A percentile compares a stretch with the other conserved stretches of the same genome.
phyloP scores from a whole-genome alignment of 1,140 invertebrate genomes.

The Glossosoma conforme region DNA sequence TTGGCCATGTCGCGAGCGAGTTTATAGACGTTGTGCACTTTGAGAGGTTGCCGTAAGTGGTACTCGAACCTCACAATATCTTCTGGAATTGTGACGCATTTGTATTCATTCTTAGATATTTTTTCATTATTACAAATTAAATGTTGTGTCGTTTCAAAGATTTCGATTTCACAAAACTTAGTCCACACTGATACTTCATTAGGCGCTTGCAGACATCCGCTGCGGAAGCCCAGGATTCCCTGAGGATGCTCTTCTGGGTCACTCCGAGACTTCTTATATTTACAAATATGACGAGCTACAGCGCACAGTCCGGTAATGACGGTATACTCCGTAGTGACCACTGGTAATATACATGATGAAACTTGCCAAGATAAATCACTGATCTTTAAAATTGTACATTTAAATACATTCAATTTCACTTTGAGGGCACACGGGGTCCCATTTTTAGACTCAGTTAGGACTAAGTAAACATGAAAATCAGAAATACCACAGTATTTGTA shows the following conservation, averaged over 20 bases:
- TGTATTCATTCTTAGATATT: conserved; percentile 26
- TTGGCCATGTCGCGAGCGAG: conserved; percentile 55
- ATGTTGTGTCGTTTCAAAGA: conserved; percentile 48
- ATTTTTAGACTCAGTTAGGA: conserved; percentile 25
- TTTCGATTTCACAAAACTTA: conserved; percentile 85
- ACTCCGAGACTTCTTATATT: conserved; percentile 33
- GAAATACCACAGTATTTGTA: conserved; percentile 41
- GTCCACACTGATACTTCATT: conserved; percentile 87
- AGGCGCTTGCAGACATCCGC: conserved; percentile 72
- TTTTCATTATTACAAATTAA: no score
- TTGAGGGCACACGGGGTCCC: conserved; percentile 15
- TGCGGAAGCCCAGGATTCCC: conserved; percentile 68
- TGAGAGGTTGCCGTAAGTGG: conserved; percentile 79
- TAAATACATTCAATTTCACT: conserved; percentile 28
- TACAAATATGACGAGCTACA: conserved; percentile 62
- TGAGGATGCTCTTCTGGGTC: conserved; percentile 38
- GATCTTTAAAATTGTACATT: conserved; percentile 28
- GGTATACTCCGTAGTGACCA: conserved; percentile 53
- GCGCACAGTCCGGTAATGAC: conserved; percentile 65
- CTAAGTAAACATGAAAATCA: conserved; percentile 34
- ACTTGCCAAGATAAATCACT: conserved; percentile 39
- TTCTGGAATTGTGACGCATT: conserved; percentile 48
- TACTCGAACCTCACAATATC: conserved; percentile 73
- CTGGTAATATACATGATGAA: conserved; percentile 54
- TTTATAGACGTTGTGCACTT: conserved; percentile 85